A percentile compares a stretch with the other conserved stretches of the same genome.
phyloP scores from a whole-genome alignment of 2,797 vertebrate species.

The Rhodeus uyekii region DNA sequence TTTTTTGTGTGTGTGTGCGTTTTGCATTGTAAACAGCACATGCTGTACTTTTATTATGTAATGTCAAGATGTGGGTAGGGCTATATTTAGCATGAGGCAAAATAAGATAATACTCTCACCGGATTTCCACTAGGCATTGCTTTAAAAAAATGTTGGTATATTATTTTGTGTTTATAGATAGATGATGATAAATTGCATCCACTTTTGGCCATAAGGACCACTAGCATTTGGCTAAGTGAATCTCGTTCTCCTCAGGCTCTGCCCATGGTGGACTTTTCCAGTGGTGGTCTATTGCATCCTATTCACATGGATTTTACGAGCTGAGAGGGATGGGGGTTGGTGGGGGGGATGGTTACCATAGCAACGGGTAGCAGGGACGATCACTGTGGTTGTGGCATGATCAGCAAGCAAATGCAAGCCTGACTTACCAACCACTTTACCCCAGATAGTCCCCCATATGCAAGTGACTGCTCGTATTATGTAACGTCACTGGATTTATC shows the following conservation, averaged over 20 bases:
- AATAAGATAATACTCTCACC: background rate
- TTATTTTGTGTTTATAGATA: background rate
- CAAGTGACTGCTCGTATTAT: conserved; percentile 48
- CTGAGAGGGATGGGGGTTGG: conserved; percentile 32
- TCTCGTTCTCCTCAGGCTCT: background rate
- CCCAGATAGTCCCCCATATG: conserved; percentile 64
- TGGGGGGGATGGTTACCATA: conserved; percentile 69
- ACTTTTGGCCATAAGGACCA: background rate
- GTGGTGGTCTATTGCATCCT: conserved; percentile 63
- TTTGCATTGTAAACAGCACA: conserved; percentile 14
- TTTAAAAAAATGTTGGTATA: background rate
- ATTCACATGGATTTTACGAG: conserved; percentile 63
- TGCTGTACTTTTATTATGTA: conserved; percentile 21
- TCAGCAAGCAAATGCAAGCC: conserved; percentile 73
- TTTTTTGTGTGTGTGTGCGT: background rate
- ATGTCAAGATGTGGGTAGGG: conserved; percentile 31
- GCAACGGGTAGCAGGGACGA: conserved; percentile 75
- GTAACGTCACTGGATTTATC: conserved; percentile 37
- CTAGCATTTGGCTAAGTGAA: background rate
- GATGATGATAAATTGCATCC: background rate
- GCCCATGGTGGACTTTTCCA: conserved; percentile 63
- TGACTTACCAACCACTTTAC: conserved; percentile 49
- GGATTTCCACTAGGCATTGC: background rate
- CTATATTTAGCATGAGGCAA: conserved; percentile 8
- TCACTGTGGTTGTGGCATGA: conserved; percentile 77